A percentile compares a stretch with the other conserved stretches of the same genome.
Evolutionary conservation across 1,140 invertebrate genomes (phyloP).

Genomic region (Rhagoletis pomonella): DNA sequence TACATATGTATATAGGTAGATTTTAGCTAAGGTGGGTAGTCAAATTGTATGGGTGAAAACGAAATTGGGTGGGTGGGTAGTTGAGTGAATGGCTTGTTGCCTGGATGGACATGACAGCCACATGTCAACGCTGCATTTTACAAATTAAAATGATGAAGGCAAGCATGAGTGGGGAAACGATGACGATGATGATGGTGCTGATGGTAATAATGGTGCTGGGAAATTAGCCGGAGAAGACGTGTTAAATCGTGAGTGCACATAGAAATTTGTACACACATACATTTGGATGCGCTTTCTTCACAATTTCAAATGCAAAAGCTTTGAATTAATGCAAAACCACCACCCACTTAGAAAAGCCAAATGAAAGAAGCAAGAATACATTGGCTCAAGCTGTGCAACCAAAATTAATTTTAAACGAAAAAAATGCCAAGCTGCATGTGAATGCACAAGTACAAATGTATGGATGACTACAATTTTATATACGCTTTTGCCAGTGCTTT

Average conservation of each 20-base stretch:
- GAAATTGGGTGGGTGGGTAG: neutral
- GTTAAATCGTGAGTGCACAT: neutral
- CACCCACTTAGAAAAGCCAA: neutral
- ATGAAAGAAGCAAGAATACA: neutral
- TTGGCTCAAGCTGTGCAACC: neutral
- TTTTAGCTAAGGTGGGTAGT: neutral
- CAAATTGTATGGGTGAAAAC: neutral
- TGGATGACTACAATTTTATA: neutral
- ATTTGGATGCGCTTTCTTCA: neutral
- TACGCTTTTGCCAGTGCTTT: no score
- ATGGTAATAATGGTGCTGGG: conserved; percentile 32
- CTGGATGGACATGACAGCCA: conserved; percentile 44
- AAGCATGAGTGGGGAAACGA: neutral
- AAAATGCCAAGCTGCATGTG: neutral
- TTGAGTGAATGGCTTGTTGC: neutral
- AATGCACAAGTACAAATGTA: neutral
- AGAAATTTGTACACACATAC: neutral
- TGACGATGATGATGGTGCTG: neutral
- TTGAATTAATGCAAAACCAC: neutral
- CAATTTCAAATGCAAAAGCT: neutral
- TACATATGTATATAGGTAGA: no score
- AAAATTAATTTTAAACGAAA: neutral
- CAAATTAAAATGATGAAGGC: conserved; percentile 33
- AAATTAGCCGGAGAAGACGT: conserved; percentile 1
- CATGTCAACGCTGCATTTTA: conserved; percentile 40